These are phyloP conservation scores for Meteorus sp. DNA, from an alignment of 1,140 invertebrate genomes.

Conservation along the genomic window DNA sequence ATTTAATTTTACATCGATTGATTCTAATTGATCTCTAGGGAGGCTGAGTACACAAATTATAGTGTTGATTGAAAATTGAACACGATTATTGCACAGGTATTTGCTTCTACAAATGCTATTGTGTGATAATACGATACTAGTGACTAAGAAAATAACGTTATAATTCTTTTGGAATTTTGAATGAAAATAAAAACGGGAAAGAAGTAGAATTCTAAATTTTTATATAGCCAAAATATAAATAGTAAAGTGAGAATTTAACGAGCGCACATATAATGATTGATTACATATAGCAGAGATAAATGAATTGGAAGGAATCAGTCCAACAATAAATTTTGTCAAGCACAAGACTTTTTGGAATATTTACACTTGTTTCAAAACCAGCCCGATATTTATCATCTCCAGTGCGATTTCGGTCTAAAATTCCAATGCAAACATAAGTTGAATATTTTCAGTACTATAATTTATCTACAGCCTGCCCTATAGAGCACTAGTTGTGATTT, in stretches of 20 bases:
- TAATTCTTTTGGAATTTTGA: conserved; percentile 4
- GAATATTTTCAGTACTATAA: not conserved
- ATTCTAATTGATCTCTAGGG: conserved; percentile 43
- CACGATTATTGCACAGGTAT: conserved; percentile 18
- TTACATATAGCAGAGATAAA: conserved; percentile 19
- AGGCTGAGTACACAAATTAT: conserved; percentile 34
- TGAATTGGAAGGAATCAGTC: too few species aligned
- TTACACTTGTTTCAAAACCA: conserved; percentile 50
- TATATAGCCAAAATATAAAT: not conserved
- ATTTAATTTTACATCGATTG: too few species aligned
- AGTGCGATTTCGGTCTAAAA: conserved; percentile 2
- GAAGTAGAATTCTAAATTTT: conserved; percentile 4
- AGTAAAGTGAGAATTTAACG: not conserved
- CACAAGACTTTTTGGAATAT: conserved; percentile 45
- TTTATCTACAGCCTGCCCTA: conserved; percentile 18
- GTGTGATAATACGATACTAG: conserved; percentile 40
- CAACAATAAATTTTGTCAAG: too few species aligned
- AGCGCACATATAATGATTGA: conserved; percentile 40
- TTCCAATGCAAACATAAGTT: conserved; percentile 1
- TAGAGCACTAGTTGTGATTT: conserved; percentile 23
- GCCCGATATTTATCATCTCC: conserved; percentile 11
- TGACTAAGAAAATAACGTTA: conserved; percentile 36
- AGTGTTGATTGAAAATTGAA: not conserved
- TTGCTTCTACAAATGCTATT: conserved; percentile 24
- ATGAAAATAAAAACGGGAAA: too few species aligned